Conservation (phyloP, 2,888 invertebrate species). For the Agonopterix heracliana region DNA sequence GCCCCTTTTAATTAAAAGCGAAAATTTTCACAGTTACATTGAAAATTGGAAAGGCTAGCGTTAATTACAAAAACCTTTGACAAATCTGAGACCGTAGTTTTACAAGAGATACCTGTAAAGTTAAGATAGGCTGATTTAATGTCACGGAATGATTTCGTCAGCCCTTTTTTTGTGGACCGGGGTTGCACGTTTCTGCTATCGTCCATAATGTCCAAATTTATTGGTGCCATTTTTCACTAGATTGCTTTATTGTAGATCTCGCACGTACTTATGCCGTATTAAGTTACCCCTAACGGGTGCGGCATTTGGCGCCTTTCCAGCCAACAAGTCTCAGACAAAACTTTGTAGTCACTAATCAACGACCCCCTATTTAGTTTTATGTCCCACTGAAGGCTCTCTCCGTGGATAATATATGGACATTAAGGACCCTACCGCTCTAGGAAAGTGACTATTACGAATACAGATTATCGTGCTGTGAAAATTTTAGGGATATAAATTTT, state of each 20-base stretch:
- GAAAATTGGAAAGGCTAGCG: too few relatives aligned
- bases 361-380: slow-evolving; percentile 23
- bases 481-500: not conserved
- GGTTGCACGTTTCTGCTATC: too few relatives aligned
- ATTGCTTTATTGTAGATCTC: slow-evolving; percentile 28
- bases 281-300: slow-evolving; percentile 32
- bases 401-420: slow-evolving; percentile 23
- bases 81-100: too few relatives aligned
- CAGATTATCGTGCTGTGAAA: not conserved
- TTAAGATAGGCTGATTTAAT: too few relatives aligned
- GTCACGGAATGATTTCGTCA: too few relatives aligned
- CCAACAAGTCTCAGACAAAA: slow-evolving; percentile 29
- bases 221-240: slow-evolving; percentile 19
- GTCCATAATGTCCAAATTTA: slow-evolving; percentile 3
- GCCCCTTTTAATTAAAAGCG: too few relatives aligned
- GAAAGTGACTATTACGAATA: slow-evolving; percentile 1
- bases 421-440: slow-evolving; percentile 25
- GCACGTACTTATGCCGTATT: slow-evolving; percentile 31
- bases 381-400: slow-evolving; percentile 10
- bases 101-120: too few relatives aligned
- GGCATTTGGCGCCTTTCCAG: slow-evolving; percentile 40
- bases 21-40: not conserved
- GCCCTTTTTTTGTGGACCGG: too few relatives aligned
- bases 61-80: too few relatives aligned
- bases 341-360: slow-evolving; percentile 51